A percentile compares a stretch with the other conserved stretches of the same genome.
phyloP scores from a whole-genome alignment of 2,888 invertebrate species.

The Stenoptilia bipunctidactyla region DNA sequence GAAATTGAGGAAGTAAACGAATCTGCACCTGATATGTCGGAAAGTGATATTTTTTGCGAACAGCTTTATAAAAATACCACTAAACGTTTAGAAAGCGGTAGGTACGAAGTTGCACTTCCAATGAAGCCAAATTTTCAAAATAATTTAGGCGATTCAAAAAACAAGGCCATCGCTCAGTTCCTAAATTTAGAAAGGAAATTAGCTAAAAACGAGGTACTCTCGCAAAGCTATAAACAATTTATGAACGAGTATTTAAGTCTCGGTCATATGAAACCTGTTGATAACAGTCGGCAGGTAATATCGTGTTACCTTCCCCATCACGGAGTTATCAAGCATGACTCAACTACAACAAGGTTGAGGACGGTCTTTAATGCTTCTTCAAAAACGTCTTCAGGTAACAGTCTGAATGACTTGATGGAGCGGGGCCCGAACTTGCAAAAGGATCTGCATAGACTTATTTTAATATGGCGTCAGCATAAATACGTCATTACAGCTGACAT shows the following conservation, averaged over 20 bases:
- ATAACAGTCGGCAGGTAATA: background rate
- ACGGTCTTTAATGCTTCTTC: conserved; percentile 15
- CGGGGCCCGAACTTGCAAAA: conserved; percentile 12
- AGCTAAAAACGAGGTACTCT: conserved; percentile 1
- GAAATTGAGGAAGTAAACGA: conserved; percentile 3
- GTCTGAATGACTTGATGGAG: conserved; percentile 14
- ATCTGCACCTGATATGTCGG: background rate
- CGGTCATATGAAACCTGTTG: conserved; percentile 4
- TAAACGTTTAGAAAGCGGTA: background rate
- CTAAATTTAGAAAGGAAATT: conserved; percentile 4
- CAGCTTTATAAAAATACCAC: conserved; percentile 2
- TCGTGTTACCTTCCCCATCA: conserved; percentile 9
- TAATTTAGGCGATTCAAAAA: background rate
- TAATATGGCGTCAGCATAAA: conserved; percentile 6
- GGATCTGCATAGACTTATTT: conserved; percentile 6
- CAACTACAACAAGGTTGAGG: conserved; percentile 11
- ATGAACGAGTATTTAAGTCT: conserved; percentile 4
- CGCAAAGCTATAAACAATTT: conserved; percentile 4
- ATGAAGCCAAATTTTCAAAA: conserved; percentile 2
- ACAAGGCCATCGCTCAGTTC: conserved; percentile 3
- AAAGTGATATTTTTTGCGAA: conserved; percentile 3
- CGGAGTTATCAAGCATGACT: conserved; percentile 6
- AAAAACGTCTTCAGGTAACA: conserved; percentile 11
- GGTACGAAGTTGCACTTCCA: conserved; percentile 4
- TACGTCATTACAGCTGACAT: conserved; percentile 5